Conservation (phyloP, 2,113 vertebrate species). For the Geococcyx californianus region DNA sequence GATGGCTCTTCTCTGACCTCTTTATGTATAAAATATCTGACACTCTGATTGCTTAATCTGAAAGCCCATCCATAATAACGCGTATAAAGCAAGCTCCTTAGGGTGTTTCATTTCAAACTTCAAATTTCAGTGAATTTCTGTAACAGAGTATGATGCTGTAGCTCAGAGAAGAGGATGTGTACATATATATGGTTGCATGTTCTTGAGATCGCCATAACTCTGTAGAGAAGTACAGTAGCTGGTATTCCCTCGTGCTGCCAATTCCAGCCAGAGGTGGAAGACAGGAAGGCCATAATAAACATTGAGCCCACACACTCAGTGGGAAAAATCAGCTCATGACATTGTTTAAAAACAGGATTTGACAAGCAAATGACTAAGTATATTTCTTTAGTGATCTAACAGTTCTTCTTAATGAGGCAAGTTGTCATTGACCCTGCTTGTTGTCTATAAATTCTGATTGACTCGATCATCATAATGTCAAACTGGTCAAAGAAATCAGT, state of each 20-base stretch:
- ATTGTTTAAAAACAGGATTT: conserved; percentile 26
- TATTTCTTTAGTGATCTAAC: conserved; percentile 55
- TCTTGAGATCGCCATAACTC: not conserved
- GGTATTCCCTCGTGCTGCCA: not conserved
- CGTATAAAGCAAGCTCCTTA: not conserved
- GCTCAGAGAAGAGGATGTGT: not conserved
- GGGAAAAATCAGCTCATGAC: not conserved
- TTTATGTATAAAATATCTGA: not conserved
- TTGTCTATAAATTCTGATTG: conserved; percentile 64
- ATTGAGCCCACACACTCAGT: not conserved
- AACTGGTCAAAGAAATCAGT: conserved; percentile 63
- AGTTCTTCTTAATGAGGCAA: conserved; percentile 68
- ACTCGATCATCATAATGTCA: conserved; percentile 68
- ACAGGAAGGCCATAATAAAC: not conserved
- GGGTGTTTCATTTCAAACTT: not conserved
- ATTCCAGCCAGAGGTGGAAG: not conserved
- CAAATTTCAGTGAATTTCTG: not conserved
- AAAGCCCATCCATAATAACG: not conserved
- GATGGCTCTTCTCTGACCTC: not conserved
- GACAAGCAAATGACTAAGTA: conserved; percentile 65
- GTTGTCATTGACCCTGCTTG: conserved; percentile 60
- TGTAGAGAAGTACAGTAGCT: not conserved
- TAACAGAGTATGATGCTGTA: not conserved
- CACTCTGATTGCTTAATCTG: not conserved
- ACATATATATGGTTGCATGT: not conserved